Evolutionary conservation across 2,888 invertebrate genomes (phyloP).

Genomic region (Apotomis turbidana): DNA sequence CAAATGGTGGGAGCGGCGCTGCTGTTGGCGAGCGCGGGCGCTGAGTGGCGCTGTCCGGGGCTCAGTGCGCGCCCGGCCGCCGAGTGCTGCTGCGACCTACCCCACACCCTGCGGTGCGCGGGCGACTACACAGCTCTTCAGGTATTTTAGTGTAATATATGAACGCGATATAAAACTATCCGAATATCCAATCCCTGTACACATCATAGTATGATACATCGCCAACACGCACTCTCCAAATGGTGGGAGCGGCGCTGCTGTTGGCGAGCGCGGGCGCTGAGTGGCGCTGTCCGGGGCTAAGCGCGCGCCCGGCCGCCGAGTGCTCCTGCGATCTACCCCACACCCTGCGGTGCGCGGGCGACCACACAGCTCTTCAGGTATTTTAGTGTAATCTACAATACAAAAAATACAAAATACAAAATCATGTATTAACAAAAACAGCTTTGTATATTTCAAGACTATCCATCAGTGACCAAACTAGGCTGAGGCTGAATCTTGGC

Average conservation of each 20-base stretch:
- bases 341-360: slow-evolving; percentile 91
- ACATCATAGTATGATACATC: too few relatives aligned
- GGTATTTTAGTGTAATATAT: slow-evolving; percentile 61
- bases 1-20: slow-evolving; percentile 58
- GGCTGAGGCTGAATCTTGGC: slow-evolving; percentile 51
- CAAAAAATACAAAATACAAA: too few relatives aligned
- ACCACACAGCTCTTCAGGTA: slow-evolving; percentile 87
- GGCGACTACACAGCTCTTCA: slow-evolving; percentile 88
- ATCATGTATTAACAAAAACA: too few relatives aligned
- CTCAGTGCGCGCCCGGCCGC: slow-evolving; percentile 87
- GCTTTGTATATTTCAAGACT: too few relatives aligned
- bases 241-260: slow-evolving; percentile 60
- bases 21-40: slow-evolving; percentile 64
- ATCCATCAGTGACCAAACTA: too few relatives aligned
- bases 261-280: slow-evolving; percentile 69
- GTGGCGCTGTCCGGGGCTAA: slow-evolving; percentile 91
- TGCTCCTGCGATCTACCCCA: slow-evolving; percentile 94
- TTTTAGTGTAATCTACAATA: too few relatives aligned
- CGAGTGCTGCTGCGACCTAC: slow-evolving; percentile 93
- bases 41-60: slow-evolving; percentile 90
- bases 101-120: slow-evolving; percentile 92
- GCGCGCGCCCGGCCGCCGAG: slow-evolving; percentile 87
- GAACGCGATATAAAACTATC: too few relatives aligned
- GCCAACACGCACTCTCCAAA: slow-evolving; percentile 35
- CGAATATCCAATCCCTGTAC: too few relatives aligned